phyloP scores from a whole-genome alignment of 2,113 vertebrate genomes.

The Peromyscus leucopus region DNA sequence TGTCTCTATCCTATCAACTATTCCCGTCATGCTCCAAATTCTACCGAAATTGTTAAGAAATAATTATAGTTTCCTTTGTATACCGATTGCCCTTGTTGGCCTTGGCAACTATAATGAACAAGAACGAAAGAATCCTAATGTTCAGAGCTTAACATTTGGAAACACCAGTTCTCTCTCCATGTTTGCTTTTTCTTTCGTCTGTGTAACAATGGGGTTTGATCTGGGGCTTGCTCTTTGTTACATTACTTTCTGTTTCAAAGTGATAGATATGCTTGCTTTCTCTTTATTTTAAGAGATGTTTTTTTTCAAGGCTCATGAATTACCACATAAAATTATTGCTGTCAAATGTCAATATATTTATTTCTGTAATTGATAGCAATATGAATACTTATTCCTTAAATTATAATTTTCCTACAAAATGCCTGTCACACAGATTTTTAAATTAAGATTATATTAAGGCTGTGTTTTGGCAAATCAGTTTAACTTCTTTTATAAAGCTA shows the following conservation, averaged over 20 bases:
- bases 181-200: background rate
- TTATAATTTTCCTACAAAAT: conserved; percentile 74
- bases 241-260: conserved; percentile 44
- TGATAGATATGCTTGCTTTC: conserved; percentile 58
- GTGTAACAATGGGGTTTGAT: conserved; percentile 16
- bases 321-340: conserved; percentile 66
- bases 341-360: conserved; percentile 78
- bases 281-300: conserved; percentile 59
- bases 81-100: background rate
- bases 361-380: conserved; percentile 67
- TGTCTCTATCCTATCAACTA: background rate
- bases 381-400: conserved; percentile 66
- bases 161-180: background rate
- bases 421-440: conserved; percentile 66
- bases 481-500: conserved; percentile 48
- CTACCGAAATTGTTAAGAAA: background rate
- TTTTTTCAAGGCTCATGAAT: conserved; percentile 65
- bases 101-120: background rate
- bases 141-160: background rate
- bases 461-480: conserved; percentile 72
- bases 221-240: conserved; percentile 4
- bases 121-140: conserved; percentile 1
- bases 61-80: background rate
- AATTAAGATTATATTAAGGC: conserved; percentile 61
- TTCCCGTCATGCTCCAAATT: background rate